Evolutionary conservation across 1,140 invertebrate species (phyloP).

Genomic region (Sesamia nonagrioides): DNA sequence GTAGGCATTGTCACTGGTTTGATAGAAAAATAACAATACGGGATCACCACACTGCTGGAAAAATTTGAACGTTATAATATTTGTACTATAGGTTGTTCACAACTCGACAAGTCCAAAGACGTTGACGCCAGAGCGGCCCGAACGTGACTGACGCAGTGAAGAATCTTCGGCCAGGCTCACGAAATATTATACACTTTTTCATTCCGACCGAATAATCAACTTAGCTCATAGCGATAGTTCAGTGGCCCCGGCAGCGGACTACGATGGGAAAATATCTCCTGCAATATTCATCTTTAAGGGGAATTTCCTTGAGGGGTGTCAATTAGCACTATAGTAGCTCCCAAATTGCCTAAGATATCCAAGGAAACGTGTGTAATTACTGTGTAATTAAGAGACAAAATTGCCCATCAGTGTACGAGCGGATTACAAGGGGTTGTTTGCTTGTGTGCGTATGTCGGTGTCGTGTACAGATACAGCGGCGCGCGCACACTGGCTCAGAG

Average conservation of each 20-base stretch:
- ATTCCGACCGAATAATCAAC: conserved; percentile 83
- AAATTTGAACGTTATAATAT: conserved; percentile 83
- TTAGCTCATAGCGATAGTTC: conserved; percentile 86
- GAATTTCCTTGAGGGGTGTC: conserved; percentile 36
- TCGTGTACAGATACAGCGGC: conserved; percentile 65
- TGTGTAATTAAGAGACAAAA: conserved; percentile 79
- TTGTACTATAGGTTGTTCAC: conserved; percentile 86
- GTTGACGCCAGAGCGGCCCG: conserved; percentile 77
- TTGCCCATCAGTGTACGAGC: conserved; percentile 60
- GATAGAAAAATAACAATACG: conserved; percentile 61
- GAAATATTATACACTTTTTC: no score
- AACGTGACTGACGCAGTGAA: conserved; percentile 83
- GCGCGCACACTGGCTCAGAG: conserved; percentile 80
- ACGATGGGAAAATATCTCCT: conserved; percentile 61
- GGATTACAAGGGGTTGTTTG: conserved; percentile 58
- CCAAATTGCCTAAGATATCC: conserved; percentile 54
- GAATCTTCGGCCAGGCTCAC: conserved; percentile 80
- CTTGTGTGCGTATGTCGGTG: no score
- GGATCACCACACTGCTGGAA: conserved; percentile 79
- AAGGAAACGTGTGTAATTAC: conserved; percentile 66
- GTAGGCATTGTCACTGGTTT: conserved; percentile 77
- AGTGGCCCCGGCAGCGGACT: conserved; percentile 68
- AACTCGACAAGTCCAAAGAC: conserved; percentile 77
- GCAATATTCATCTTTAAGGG: conserved; percentile 64
- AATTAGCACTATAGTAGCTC: conserved; percentile 39